Evolutionary conservation across 2,888 invertebrate genomes (phyloP), one percentile per base, ranked within the genome.

Genomic region (Coremacera marginata): DNA sequence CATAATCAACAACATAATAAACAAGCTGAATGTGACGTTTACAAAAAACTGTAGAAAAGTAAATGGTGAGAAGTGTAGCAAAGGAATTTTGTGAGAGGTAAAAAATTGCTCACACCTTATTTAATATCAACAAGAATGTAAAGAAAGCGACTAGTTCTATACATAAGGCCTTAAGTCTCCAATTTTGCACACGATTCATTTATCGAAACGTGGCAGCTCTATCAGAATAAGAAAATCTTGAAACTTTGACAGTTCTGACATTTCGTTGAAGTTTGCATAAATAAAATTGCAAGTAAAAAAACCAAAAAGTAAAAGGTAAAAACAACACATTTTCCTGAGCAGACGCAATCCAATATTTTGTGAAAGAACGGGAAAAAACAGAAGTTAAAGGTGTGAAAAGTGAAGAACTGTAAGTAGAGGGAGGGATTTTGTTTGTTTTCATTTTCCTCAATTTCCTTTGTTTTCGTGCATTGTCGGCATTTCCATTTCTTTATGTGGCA

Each of bases 251-350:
- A 67, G 44, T 44, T 67, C n/a, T 67, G 37, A 67, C 9, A 34
- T 22, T 67, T 49, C 16, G n/a, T 67, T 65, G 5, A 31, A 49
- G 16, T 57, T 49, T 65, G 31, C n/a, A 68, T 16, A 57, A 52
- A n/a, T 57, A 60, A 57, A 57, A 37, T 37, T 37, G 60, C 14
- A 34, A 27, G 55, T 16, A 22, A 5, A 62, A 19, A 22, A 0
- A 22, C 5, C n/a, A 67, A 22, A 14, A 55, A 72, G 16, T 1
- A 62, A 14, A 44, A 44, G 9, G 52, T 31, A 68, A 67, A 67
- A 70, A 67, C 51, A 70, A 14, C 49, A 5, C 2, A 65, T 70
- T 75, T 75, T 75, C 57, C 70, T 19, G 74, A 73, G 77, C 77
- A 77, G 70, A 2, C 70, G 34, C 77, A 70, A 27, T 70, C 19